Percentiles rank a stretch among this genome's conserved stretches.
phyloP scores from a whole-genome alignment of 2,113 vertebrate species.

The Trogon surrucura region DNA sequence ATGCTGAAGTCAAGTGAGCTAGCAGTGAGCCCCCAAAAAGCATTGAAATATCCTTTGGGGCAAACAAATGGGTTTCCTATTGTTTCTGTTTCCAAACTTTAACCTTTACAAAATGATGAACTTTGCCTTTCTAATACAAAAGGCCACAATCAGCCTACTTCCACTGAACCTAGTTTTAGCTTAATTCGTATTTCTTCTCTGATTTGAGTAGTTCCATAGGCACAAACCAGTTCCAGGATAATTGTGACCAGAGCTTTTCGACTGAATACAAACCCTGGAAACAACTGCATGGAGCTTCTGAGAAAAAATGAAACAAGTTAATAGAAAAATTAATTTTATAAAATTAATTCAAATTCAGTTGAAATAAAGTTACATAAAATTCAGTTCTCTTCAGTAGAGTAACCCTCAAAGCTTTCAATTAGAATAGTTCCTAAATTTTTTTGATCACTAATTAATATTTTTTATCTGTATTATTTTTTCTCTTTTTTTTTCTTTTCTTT shows the following conservation, averaged over 20 bases:
- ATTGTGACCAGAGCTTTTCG: not conserved
- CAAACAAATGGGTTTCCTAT: not conserved
- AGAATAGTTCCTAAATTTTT: not conserved
- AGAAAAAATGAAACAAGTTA: not conserved
- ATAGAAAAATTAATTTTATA: not conserved
- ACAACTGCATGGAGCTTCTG: not conserved
- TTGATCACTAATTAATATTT: not conserved
- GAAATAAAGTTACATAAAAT: too few species aligned
- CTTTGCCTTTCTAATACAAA: not conserved
- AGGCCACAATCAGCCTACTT: not conserved
- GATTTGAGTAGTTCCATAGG: not conserved
- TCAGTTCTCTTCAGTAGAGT: not conserved
- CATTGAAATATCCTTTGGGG: not conserved
- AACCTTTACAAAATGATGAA: not conserved
- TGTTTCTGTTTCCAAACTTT: not conserved
- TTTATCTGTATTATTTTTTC: not conserved
- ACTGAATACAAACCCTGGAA: not conserved
- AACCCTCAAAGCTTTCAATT: not conserved
- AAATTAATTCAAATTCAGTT: too few species aligned
- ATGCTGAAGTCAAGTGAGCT: not conserved
- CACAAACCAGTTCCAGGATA: not conserved
- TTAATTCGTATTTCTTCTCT: not conserved
- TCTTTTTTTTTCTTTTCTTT: not conserved
- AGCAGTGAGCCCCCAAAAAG: not conserved
- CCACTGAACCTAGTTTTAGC: not conserved